A percentile compares a stretch with the other conserved stretches of the same genome.
phyloP scores from a whole-genome alignment of 2,888 invertebrate genomes.

The Agrochola macilenta region DNA sequence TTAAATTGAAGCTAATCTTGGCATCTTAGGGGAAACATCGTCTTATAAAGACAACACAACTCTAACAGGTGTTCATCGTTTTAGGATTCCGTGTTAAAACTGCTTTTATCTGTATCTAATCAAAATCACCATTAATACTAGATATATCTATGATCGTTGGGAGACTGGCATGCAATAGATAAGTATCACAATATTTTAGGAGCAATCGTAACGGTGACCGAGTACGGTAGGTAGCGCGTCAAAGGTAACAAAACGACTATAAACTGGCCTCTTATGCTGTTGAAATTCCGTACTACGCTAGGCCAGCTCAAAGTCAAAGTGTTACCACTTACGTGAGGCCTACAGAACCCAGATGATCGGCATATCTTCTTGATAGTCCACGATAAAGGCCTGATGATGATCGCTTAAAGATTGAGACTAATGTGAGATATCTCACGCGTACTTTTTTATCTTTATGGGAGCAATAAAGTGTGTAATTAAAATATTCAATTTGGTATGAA shows the following conservation, averaged over 20 bases:
- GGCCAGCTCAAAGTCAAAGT: too few relatives aligned
- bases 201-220: conserved; percentile 24
- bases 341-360: conserved; percentile 24
- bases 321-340: too few relatives aligned
- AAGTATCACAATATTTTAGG: conserved; percentile 53
- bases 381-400: conserved; percentile 57
- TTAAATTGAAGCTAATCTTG: neutral
- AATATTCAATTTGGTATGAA: conserved; percentile 47
- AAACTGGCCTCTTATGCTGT: too few relatives aligned
- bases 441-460: conserved; percentile 40
- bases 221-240: too few relatives aligned
- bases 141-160: neutral
- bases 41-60: neutral
- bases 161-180: conserved; percentile 35
- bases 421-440: conserved; percentile 47
- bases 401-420: conserved; percentile 54
- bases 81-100: neutral
- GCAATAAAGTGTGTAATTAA: conserved; percentile 56
- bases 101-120: conserved; percentile 3
- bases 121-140: conserved; percentile 20
- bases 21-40: neutral
- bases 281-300: too few relatives aligned
- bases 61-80: neutral
- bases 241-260: too few relatives aligned
- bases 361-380: conserved; percentile 33